Percentiles rank a stretch among this genome's conserved stretches.
Conservation (phyloP, 2,888 invertebrate species). For the Hanleya hanleyi region DNA sequence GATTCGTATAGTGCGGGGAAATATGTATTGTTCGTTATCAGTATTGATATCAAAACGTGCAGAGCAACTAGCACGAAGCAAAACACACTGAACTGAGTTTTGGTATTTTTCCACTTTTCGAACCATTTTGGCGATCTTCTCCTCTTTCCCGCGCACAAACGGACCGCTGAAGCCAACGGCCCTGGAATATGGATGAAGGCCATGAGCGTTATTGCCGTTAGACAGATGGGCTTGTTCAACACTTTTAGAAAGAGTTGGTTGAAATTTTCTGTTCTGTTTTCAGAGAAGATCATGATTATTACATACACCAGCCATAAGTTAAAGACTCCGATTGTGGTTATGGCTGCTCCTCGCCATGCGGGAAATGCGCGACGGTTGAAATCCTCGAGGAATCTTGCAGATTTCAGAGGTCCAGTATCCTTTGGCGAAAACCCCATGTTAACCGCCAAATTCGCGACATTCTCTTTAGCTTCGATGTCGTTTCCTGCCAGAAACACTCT, state of each 20-base stretch:
- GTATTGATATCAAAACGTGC: slow-evolving; percentile 55
- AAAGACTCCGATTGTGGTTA: not conserved
- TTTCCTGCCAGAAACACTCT: slow-evolving; percentile 56
- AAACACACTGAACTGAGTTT: slow-evolving; percentile 63
- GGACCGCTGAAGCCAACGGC: slow-evolving; percentile 50
- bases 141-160: slow-evolving; percentile 57
- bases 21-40: slow-evolving; percentile 41
- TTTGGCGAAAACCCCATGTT: slow-evolving; percentile 57
- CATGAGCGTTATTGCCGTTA: slow-evolving; percentile 60
- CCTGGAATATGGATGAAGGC: slow-evolving; percentile 63
- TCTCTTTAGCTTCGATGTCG: slow-evolving; percentile 43
- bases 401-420: slow-evolving; percentile 51
- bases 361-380: slow-evolving; percentile 45
- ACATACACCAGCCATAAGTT: not conserved
- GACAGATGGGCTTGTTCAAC: slow-evolving; percentile 58
- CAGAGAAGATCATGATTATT: not conserved
- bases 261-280: not conserved
- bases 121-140: slow-evolving; percentile 59
- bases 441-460: slow-evolving; percentile 49
- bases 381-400: slow-evolving; percentile 55
- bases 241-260: slow-evolving; percentile 52
- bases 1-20: slow-evolving; percentile 56
- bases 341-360: slow-evolving; percentile 41
- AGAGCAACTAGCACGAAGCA: slow-evolving; percentile 51
- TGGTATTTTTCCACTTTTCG: slow-evolving; percentile 52